phyloP scores from a whole-genome alignment of 2,797 vertebrate genomes.

The Lagodon rhomboides region DNA sequence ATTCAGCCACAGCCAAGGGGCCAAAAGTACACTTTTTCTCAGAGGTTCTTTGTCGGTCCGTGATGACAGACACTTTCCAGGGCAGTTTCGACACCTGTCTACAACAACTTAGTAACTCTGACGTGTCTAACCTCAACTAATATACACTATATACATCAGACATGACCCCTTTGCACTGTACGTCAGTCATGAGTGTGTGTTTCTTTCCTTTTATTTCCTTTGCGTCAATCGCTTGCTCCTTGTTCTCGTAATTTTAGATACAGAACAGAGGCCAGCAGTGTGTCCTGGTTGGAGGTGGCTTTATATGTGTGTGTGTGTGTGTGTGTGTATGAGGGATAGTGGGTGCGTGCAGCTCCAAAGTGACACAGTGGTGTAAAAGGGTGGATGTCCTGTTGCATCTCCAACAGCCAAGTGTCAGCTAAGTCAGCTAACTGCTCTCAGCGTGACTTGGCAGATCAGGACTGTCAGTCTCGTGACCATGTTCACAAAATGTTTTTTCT shows the following conservation, averaged over 20 bases:
- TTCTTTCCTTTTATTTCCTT: slow-evolving; percentile 38
- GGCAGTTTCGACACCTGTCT: slow-evolving; percentile 71
- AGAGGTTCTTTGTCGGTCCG: slow-evolving; percentile 60
- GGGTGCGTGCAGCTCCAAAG: slow-evolving; percentile 50
- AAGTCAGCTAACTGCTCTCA: slow-evolving; percentile 58
- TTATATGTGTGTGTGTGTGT: slow-evolving; percentile 36
- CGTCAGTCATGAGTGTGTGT: slow-evolving; percentile 20
- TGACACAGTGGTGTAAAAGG: slow-evolving; percentile 75
- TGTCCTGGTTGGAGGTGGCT: slow-evolving; percentile 32
- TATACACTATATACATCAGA: slow-evolving; percentile 29
- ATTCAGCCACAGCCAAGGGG: slow-evolving; percentile 25
- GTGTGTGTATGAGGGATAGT: slow-evolving; percentile 35
- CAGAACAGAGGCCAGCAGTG: slow-evolving; percentile 51
- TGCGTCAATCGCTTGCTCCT: slow-evolving; percentile 35
- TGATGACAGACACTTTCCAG: slow-evolving; percentile 73
- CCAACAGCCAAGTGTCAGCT: slow-evolving; percentile 74
- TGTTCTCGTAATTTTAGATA: slow-evolving; percentile 22
- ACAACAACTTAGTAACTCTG: slow-evolving; percentile 50
- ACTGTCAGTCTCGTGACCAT: slow-evolving; percentile 28
- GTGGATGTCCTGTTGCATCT: slow-evolving; percentile 72
- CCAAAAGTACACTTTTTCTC: slow-evolving; percentile 62
- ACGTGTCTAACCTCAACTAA: slow-evolving; percentile 34
- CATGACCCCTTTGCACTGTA: slow-evolving; percentile 16
- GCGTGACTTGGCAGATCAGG: slow-evolving; percentile 1
- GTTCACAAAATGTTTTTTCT: not conserved